Conservation (phyloP, 2,113 vertebrate genomes). For the Anarhynchus alexandrinus region DNA sequence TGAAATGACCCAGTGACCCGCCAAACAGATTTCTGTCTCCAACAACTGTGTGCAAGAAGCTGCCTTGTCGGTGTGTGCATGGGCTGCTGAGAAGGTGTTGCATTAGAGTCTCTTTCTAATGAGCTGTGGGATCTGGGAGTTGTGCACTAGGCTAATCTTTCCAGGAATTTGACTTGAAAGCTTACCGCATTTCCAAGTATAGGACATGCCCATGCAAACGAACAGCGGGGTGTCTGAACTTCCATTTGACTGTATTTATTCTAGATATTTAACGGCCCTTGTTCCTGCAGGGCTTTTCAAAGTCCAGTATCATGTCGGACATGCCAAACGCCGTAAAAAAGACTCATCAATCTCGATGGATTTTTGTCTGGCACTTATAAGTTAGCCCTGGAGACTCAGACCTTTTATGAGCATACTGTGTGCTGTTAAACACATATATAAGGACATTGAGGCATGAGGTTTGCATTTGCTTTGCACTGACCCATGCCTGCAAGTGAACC, state of each 20-base stretch:
- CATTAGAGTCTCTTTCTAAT: not conserved
- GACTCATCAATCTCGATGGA: not conserved
- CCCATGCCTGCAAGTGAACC: not conserved
- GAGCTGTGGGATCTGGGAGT: not conserved
- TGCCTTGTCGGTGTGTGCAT: accelerated
- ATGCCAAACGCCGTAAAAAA: not conserved
- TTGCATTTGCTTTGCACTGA: slow-evolving; percentile 23
- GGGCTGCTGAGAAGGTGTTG: not conserved
- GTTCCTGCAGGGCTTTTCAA: not conserved
- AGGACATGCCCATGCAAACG: not conserved
- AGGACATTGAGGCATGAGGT: slow-evolving; percentile 8
- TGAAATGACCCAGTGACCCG: not conserved
- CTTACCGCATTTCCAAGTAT: not conserved
- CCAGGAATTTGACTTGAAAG: slow-evolving; percentile 45
- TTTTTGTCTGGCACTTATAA: slow-evolving; percentile 39
- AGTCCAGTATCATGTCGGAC: not conserved
- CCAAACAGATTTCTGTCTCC: not conserved
- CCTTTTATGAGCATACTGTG: slow-evolving; percentile 20
- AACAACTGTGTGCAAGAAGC: not conserved
- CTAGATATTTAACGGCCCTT: not conserved
- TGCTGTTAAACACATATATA: slow-evolving; percentile 3
- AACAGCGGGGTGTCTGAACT: not conserved
- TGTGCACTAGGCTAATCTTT: not conserved
- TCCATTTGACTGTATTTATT: slow-evolving; percentile 3
- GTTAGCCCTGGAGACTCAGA: not conserved